phyloP scores from a whole-genome alignment of 2,888 invertebrate genomes.

The Eristalis tenax region DNA sequence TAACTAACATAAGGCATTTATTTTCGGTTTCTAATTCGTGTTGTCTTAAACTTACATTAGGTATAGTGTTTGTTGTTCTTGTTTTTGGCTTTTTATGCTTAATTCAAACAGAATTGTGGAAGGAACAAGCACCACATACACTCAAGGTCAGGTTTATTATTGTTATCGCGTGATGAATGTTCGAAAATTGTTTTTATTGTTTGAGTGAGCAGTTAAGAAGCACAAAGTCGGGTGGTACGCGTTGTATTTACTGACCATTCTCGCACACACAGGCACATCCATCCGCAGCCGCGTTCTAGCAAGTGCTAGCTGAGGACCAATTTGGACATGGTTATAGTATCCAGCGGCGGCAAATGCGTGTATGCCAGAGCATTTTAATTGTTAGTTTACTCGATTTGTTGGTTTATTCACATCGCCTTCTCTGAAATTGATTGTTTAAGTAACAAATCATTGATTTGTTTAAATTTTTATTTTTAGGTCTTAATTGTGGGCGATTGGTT shows the following conservation, averaged over 20 bases:
- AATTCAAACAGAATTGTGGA: background rate
- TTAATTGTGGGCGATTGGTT: background rate
- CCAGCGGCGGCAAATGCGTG: background rate
- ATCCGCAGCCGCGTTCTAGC: too few species aligned
- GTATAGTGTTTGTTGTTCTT: background rate
- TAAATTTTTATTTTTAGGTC: background rate
- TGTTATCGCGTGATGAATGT: conserved; percentile 42
- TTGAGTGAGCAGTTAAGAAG: conserved; percentile 13
- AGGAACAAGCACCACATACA: background rate
- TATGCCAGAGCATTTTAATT: conserved; percentile 22
- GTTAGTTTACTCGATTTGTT: conserved; percentile 4
- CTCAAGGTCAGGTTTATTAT: conserved; percentile 57
- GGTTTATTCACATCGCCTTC: conserved; percentile 2
- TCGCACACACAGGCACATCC: background rate
- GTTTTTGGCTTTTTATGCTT: background rate
- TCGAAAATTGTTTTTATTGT: conserved; percentile 32
- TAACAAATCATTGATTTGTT: conserved; percentile 20
- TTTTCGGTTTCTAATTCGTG: background rate
- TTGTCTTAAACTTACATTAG: background rate
- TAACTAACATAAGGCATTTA: background rate
- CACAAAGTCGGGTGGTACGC: background rate
- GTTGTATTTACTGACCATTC: background rate
- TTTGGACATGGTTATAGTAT: conserved; percentile 9
- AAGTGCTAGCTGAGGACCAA: background rate
- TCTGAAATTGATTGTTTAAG: background rate